Percentiles rank a stretch among this genome's conserved stretches.
phyloP scores from a whole-genome alignment of 2,888 invertebrate species.

The Drosophila melanosoma region DNA sequence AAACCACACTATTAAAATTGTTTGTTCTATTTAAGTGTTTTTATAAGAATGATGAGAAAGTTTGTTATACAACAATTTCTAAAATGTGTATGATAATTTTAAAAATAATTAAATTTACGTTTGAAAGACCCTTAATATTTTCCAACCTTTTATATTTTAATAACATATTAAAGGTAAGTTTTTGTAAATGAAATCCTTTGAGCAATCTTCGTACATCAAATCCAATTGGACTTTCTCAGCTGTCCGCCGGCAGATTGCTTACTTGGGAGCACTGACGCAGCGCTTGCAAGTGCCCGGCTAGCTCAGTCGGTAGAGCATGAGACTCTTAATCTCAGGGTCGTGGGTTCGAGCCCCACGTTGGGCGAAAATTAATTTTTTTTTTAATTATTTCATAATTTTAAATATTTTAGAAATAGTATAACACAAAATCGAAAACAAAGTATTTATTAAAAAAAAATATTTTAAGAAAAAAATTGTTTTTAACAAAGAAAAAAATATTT shows the following conservation, averaged over 20 bases:
- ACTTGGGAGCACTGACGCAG: not conserved
- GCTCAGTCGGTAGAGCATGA: conserved; percentile 85
- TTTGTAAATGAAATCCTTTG: not conserved
- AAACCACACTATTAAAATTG: not conserved
- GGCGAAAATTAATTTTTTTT: conserved; percentile 62
- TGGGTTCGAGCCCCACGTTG: conserved; percentile 85
- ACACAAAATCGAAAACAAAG: not conserved
- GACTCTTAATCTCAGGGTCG: conserved; percentile 85
- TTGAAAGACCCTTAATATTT: not conserved
- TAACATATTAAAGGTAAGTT: not conserved
- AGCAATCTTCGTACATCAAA: not conserved
- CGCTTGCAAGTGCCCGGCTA: conserved; percentile 79
- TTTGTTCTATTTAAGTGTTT: not conserved
- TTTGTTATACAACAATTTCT: not conserved
- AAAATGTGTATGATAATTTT: not conserved
- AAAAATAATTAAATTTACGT: not conserved
- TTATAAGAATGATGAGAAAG: not conserved
- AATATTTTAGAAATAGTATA: not conserved
- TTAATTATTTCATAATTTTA: conserved; percentile 1
- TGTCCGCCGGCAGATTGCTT: not conserved
- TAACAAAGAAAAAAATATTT: not conserved
- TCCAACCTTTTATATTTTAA: not conserved
- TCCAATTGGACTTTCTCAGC: rapidly evolving
- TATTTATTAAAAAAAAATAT: not conserved
- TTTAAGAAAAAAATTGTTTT: rapidly evolving